Conservation (phyloP, 2,113 vertebrate genomes). For the Hepsetus odoe region DNA sequence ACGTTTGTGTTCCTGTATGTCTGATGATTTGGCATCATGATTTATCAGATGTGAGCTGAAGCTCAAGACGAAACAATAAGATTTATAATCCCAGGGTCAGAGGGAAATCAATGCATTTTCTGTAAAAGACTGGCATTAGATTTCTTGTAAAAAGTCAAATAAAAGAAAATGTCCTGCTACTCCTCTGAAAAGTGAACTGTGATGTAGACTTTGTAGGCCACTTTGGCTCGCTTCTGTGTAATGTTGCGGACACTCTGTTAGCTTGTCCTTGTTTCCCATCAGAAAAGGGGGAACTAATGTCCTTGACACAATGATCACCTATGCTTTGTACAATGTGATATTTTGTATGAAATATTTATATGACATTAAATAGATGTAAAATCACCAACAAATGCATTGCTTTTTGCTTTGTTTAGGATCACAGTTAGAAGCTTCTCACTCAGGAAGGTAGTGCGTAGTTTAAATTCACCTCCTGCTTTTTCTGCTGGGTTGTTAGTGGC, state of each 20-base stretch:
- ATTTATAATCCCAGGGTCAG: too few species aligned
- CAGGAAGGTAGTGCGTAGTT: not conserved
- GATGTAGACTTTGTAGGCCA: conserved; percentile 52
- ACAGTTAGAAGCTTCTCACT: too few species aligned
- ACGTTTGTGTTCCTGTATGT: too few species aligned
- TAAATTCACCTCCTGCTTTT: too few species aligned
- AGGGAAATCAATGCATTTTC: too few species aligned
- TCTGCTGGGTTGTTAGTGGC: too few species aligned
- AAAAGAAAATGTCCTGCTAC: not conserved
- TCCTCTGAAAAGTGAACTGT: not conserved
- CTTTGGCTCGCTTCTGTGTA: conserved; percentile 13
- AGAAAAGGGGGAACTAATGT: conserved; percentile 34
- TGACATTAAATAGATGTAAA: conserved; percentile 80
- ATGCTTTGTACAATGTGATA: conserved; percentile 93
- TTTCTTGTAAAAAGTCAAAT: not conserved
- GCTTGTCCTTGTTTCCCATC: conserved; percentile 9
- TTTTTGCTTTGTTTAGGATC: not conserved
- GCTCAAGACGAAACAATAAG: too few species aligned
- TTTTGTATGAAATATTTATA: conserved; percentile 99
- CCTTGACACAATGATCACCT: conserved; percentile 70
- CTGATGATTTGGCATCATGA: too few species aligned
- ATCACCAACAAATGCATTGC: conserved; percentile 51
- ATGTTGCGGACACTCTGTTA: conserved; percentile 41
- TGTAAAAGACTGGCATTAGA: not conserved
- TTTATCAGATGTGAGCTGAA: too few species aligned